phyloP scores from a whole-genome alignment of 2,113 vertebrate species.

The Phalacrocorax pelagicus region DNA sequence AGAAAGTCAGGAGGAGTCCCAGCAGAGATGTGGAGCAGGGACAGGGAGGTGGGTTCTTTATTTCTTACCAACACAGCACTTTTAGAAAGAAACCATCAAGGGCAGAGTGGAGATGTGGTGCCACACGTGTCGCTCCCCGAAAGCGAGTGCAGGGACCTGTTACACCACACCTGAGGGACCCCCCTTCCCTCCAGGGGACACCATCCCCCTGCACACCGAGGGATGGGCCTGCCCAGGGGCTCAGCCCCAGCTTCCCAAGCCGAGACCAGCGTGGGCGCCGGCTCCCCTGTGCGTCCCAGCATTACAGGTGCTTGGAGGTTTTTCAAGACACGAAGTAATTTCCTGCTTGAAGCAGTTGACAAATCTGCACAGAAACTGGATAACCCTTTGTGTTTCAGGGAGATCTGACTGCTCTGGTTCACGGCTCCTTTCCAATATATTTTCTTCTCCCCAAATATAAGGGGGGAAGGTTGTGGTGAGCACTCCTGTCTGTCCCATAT shows the following conservation, averaged over 20 bases:
- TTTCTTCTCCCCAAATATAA: not conserved
- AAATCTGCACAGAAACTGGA: not conserved
- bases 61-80: not conserved
- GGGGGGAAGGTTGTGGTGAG: not conserved
- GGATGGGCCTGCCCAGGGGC: not conserved
- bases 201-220: accelerated
- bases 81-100: not conserved
- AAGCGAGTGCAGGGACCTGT: accelerated
- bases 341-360: constrained; percentile 22
- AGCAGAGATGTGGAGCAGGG: accelerated
- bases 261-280: not conserved
- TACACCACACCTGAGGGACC: not conserved
- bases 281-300: accelerated
- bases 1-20: not conserved
- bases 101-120: accelerated
- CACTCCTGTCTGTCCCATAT: not conserved
- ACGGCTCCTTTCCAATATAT: not conserved
- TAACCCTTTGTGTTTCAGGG: not conserved
- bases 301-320: not conserved
- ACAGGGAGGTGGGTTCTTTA: not conserved
- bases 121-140: not conserved
- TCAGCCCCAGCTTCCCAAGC: not conserved
- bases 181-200: not conserved
- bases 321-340: constrained; percentile 20
- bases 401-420: not conserved